These are phyloP conservation scores for Tapera naevia DNA, from an alignment of 2,797 vertebrate genomes.

Conservation along the genomic window DNA sequence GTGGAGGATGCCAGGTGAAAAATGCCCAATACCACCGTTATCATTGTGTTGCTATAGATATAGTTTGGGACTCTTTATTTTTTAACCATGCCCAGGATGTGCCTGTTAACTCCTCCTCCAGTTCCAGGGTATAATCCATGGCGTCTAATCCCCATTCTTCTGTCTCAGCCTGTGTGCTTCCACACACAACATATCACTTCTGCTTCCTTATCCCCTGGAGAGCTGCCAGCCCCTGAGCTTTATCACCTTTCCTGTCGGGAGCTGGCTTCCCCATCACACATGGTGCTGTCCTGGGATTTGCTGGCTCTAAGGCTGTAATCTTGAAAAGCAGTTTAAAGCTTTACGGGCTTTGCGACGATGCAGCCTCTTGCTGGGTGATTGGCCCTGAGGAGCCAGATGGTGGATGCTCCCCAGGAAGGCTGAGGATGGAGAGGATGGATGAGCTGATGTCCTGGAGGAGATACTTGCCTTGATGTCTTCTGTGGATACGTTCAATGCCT, in stretches of 20 bases:
- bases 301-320: conserved; percentile 24
- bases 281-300: neutral
- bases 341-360: rapidly evolving
- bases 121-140: neutral
- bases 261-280: neutral
- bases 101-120: neutral
- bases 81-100: neutral
- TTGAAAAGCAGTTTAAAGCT: conserved; percentile 38
- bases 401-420: neutral
- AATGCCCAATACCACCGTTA: neutral
- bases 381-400: neutral
- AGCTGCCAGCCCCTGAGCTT: conserved; percentile 1
- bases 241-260: neutral
- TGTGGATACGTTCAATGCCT: neutral
- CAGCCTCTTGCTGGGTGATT: neutral
- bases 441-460: neutral
- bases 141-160: rapidly evolving
- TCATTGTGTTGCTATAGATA: neutral
- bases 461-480: neutral
- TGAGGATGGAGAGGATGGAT: neutral
- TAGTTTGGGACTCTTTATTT: neutral
- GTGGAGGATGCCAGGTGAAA: neutral
- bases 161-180: neutral
- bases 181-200: neutral
- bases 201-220: neutral